Conservation (phyloP, 2,797 vertebrate genomes). For the Phalanger gymnotis region DNA sequence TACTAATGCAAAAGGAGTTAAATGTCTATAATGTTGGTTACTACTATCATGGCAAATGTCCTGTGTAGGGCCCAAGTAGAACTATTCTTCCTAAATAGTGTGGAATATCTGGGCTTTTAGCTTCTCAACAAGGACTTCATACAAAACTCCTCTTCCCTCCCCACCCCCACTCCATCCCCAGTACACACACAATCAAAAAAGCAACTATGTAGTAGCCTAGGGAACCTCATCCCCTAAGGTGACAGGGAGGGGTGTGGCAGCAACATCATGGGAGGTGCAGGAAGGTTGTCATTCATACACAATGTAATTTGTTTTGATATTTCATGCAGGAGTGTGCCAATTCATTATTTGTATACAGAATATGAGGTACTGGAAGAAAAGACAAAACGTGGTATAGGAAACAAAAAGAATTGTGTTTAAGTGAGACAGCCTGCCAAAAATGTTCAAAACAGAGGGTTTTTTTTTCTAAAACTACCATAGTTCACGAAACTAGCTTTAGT, state of each 20-base stretch:
- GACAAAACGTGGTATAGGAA: neutral
- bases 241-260: neutral
- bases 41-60: too few species aligned
- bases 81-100: too few species aligned
- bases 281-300: neutral
- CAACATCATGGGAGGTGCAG: neutral
- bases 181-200: neutral
- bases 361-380: neutral
- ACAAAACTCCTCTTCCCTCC: too few species aligned
- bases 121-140: too few species aligned
- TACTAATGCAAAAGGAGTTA: neutral
- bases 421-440: neutral
- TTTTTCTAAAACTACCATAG: neutral
- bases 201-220: neutral
- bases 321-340: neutral
- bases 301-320: neutral
- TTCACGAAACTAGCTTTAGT: neutral
- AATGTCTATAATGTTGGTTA: too few species aligned
- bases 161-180: fast-evolving
- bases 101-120: too few species aligned
- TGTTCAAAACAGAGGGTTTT: neutral
- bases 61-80: too few species aligned
- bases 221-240: neutral
- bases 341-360: neutral
- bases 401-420: neutral